A percentile compares a stretch with the other conserved stretches of the same genome.
These are phyloP conservation scores for Hyperoodon ampullatus DNA, from an alignment of 2,113 vertebrate species.

Conservation along the genomic window DNA sequence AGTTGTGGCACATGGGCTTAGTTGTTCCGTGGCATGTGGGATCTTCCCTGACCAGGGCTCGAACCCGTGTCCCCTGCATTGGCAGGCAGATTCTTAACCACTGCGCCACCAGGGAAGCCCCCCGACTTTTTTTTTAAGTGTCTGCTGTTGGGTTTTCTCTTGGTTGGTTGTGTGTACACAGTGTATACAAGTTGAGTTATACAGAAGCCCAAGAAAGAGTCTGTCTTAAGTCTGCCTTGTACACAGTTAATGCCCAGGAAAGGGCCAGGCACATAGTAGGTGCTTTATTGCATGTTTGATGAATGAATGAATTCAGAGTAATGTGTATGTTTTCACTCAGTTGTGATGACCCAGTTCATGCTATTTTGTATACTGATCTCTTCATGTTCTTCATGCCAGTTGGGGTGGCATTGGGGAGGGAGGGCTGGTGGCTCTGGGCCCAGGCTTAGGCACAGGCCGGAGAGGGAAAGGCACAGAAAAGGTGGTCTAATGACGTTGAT, in stretches of 20 bases:
- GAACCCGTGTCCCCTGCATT: too few relatives aligned
- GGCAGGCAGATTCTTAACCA: too few relatives aligned
- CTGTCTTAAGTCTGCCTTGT: background rate
- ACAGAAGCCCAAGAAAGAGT: constrained; percentile 75
- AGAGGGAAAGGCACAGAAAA: background rate
- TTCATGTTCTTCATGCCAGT: background rate
- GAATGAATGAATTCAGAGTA: background rate
- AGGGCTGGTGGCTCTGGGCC: background rate
- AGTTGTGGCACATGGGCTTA: too few relatives aligned
- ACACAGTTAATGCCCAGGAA: background rate
- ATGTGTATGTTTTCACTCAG: background rate
- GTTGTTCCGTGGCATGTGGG: too few relatives aligned
- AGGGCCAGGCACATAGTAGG: background rate
- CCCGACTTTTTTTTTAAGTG: background rate
- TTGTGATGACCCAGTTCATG: background rate
- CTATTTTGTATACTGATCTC: background rate
- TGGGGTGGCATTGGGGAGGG: too few relatives aligned
- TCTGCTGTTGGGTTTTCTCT: constrained; percentile 73
- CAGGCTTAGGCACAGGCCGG: background rate
- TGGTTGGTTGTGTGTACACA: constrained; percentile 78
- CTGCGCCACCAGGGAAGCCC: too few relatives aligned
- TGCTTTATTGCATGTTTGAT: background rate
- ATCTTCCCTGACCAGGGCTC: too few relatives aligned
- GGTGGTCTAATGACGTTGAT: accelerated
- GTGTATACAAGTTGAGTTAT: constrained; percentile 79